Evolutionary conservation across 2,113 vertebrate genomes (phyloP).

Genomic region (Neotoma lepida): DNA sequence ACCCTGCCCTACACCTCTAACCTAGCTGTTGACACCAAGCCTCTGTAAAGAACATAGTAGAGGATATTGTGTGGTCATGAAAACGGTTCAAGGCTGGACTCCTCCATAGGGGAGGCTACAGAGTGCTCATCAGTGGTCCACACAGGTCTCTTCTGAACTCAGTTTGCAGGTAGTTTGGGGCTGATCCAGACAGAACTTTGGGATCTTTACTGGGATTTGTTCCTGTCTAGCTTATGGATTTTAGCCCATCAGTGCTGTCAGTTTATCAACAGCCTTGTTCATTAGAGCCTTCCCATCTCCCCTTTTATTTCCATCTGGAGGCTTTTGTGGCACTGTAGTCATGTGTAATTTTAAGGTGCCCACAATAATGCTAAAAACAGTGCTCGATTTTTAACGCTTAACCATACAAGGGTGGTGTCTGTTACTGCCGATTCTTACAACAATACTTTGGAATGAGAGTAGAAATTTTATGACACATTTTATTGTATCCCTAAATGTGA

Average conservation of each 20-base stretch:
- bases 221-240: background rate
- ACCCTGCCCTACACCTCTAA: too few species aligned
- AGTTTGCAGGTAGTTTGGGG: background rate
- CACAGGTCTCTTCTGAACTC: background rate
- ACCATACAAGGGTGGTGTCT: constrained; percentile 54
- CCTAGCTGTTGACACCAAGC: too few species aligned
- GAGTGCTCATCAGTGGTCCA: background rate
- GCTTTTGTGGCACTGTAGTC: constrained; percentile 27
- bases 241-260: background rate
- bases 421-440: constrained; percentile 76
- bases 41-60: background rate
- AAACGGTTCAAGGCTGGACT: background rate
- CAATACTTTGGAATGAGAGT: constrained; percentile 88
- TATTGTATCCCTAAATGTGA: constrained; percentile 85
- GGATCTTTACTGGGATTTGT: background rate
- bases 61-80: background rate
- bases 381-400: constrained; percentile 60
- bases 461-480: constrained; percentile 88
- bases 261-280: constrained; percentile 47
- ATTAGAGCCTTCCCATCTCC: background rate
- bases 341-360: constrained; percentile 57
- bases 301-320: constrained; percentile 42
- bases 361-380: constrained; percentile 56
- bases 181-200: background rate
- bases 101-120: background rate